phyloP scores from a whole-genome alignment of 2,888 invertebrate genomes.

The Atrina japonica region DNA sequence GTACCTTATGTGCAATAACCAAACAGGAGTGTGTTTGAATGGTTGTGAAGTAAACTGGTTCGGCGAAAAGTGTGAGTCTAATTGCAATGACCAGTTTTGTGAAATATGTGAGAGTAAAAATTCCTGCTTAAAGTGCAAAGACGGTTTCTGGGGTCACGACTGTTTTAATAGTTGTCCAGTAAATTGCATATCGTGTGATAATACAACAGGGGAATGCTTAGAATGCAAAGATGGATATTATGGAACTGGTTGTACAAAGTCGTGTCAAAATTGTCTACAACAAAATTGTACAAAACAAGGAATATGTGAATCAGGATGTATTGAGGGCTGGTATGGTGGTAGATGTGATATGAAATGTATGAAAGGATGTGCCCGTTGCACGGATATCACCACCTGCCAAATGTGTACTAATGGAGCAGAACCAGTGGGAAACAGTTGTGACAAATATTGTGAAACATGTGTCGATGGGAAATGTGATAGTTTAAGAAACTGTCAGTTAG shows the following conservation, averaged over 20 bases:
- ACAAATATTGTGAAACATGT: constrained; percentile 4
- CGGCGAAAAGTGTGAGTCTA: constrained; percentile 11
- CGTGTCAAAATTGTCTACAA: constrained; percentile 6
- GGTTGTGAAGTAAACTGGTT: constrained; percentile 21
- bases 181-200: constrained; percentile 20
- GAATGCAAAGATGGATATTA: constrained; percentile 10
- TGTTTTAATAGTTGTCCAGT: constrained; percentile 13
- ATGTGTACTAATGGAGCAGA: constrained; percentile 9
- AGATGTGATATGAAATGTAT: constrained; percentile 19
- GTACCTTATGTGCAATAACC: constrained; percentile 6
- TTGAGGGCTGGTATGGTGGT: constrained; percentile 21
- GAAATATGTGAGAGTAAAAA: constrained; percentile 18
- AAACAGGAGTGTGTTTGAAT: constrained; percentile 27
- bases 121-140: constrained; percentile 10
- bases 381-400: constrained; percentile 6
- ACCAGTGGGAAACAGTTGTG: constrained; percentile 12
- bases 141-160: constrained; percentile 11
- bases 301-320: constrained; percentile 12
- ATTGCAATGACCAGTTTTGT: constrained; percentile 18
- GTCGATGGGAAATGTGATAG: background rate
- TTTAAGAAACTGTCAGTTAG: constrained; percentile 5
- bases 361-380: constrained; percentile 10
- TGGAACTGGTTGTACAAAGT: background rate
- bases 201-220: constrained; percentile 12
- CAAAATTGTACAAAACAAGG: constrained; percentile 13